A percentile compares a stretch with the other conserved stretches of the same genome.
Evolutionary conservation across 2,797 vertebrate genomes (phyloP).

Genomic region (Melanotaenia boesemani): DNA sequence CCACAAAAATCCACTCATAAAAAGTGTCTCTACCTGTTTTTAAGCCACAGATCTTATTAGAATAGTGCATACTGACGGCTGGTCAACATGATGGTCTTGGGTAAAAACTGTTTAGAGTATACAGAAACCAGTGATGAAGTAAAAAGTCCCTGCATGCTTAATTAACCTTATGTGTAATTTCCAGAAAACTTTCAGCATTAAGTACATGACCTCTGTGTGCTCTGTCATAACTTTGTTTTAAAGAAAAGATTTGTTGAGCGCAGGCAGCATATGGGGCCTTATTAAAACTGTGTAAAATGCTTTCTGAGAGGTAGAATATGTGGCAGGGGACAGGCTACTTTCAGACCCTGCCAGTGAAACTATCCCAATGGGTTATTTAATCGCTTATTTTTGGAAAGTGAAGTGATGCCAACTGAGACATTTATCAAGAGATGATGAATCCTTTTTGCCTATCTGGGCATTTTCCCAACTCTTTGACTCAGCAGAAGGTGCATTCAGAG

Average conservation of each 20-base stretch:
- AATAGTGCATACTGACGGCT: neutral
- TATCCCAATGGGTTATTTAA: constrained; percentile 65
- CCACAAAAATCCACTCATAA: neutral
- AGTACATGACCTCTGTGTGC: neutral
- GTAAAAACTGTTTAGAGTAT: neutral
- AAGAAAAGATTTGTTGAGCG: neutral
- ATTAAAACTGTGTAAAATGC: constrained; percentile 7
- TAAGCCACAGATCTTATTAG: neutral
- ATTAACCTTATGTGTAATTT: neutral
- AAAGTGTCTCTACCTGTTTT: neutral
- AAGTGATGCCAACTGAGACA: constrained; percentile 48
- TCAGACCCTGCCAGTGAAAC: constrained; percentile 36
- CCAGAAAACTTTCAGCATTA: neutral
- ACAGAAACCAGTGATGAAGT: too few relatives aligned
- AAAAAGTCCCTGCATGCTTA: too few relatives aligned
- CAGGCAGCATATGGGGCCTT: neutral
- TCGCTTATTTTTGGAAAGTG: constrained; percentile 66
- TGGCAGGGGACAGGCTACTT: constrained; percentile 20
- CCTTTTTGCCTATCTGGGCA: constrained; percentile 45
- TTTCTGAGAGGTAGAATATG: constrained; percentile 28
- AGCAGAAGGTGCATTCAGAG: constrained; percentile 48
- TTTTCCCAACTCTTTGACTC: constrained; percentile 50
- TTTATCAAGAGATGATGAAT: constrained; percentile 45
- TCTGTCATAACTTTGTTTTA: neutral
- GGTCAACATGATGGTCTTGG: neutral